phyloP scores from a whole-genome alignment of 53 echinoderm and acorn worm genomes.

The Actinopyga echinites region DNA sequence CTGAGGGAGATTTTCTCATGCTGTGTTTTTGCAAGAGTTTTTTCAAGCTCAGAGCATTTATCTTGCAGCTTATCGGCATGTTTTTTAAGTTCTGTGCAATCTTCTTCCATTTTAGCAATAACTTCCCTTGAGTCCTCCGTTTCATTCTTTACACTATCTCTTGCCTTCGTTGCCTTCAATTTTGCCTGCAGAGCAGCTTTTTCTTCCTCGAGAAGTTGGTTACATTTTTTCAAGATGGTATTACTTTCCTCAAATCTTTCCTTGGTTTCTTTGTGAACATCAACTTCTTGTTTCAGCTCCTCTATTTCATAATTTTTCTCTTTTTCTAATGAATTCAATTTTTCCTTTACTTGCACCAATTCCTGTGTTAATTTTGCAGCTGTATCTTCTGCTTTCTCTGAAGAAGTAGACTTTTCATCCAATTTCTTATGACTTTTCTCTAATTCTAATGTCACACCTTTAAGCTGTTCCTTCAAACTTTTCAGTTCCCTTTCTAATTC shows the following conservation, averaged over 20 bases:
- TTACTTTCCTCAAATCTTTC: constrained; percentile 52
- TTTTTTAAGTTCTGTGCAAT: constrained; percentile 2
- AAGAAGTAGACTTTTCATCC: not conserved
- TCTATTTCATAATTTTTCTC: constrained; percentile 8
- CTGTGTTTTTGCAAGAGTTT: constrained; percentile 20
- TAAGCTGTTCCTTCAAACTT: not conserved
- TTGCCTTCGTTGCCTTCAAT: not conserved
- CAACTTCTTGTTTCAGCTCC: constrained; percentile 1
- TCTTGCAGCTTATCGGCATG: constrained; percentile 15
- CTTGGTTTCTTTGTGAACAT: constrained; percentile 44
- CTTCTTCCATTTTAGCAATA: constrained; percentile 16
- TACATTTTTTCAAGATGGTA: constrained; percentile 23
- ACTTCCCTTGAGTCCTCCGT: not conserved
- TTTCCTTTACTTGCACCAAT: not conserved
- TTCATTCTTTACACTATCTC: not conserved
- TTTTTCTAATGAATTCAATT: not conserved
- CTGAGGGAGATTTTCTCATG: constrained; percentile 36
- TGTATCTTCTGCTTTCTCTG: not conserved
- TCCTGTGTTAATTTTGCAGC: not conserved
- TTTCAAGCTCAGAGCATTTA: constrained; percentile 36
- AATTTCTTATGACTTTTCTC: not conserved
- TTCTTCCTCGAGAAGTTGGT: constrained; percentile 30
- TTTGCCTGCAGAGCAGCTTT: constrained; percentile 18
- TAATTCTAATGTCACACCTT: constrained; percentile 3
- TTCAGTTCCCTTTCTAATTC: not conserved